Evolutionary conservation across 2,113 vertebrate genomes (phyloP).

Genomic region (Mesitornis unicolor): DNA sequence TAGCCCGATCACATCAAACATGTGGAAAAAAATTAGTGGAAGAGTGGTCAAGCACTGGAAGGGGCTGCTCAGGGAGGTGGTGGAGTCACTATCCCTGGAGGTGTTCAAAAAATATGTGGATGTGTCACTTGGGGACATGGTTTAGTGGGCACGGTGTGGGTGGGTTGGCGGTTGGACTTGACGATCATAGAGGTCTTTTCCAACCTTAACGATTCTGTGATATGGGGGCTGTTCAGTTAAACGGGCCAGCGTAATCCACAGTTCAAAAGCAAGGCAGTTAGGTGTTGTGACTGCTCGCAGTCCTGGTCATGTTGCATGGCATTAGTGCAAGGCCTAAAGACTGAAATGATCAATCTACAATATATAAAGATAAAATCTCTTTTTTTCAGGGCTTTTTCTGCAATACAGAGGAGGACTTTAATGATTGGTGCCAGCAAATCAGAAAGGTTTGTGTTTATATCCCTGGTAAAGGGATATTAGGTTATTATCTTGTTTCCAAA

Average conservation of each 20-base stretch:
- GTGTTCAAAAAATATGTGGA: too few species aligned
- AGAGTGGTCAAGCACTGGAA: too few species aligned
- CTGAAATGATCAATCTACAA: background rate
- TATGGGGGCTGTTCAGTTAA: background rate
- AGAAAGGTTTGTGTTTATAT: constrained; percentile 80
- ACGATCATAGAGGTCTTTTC: too few species aligned
- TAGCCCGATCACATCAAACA: background rate
- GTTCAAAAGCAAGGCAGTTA: background rate
- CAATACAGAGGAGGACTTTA: constrained; percentile 92
- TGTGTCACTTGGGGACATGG: too few species aligned
- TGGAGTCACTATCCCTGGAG: too few species aligned
- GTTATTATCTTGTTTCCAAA: background rate
- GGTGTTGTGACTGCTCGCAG: background rate
- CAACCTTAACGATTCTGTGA: too few species aligned
- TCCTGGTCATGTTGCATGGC: background rate
- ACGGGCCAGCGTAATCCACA: background rate
- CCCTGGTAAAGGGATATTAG: background rate
- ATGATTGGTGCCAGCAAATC: constrained; percentile 92
- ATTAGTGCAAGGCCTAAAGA: background rate
- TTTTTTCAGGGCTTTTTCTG: constrained; percentile 91
- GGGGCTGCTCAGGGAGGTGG: too few species aligned
- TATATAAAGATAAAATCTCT: background rate
- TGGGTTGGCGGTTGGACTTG: too few species aligned
- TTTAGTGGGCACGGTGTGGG: too few species aligned
- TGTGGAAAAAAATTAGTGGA: too few species aligned